Evolutionary conservation across 1,140 invertebrate species (phyloP), one percentile per base, ranked within the genome.

Genomic region (Chironomus tepperi): DNA sequence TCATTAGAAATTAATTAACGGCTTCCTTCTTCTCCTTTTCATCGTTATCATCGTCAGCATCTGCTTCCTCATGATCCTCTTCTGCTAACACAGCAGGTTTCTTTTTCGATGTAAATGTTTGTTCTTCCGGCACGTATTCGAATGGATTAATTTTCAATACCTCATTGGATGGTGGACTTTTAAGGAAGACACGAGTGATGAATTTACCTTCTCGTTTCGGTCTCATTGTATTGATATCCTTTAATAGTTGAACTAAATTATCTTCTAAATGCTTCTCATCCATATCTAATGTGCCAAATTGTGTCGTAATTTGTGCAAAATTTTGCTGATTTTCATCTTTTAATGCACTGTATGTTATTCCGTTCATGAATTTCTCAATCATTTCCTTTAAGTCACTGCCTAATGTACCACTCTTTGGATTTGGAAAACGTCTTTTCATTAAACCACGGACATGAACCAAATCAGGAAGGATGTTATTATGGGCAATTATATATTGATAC

Each of bases 401-500:
- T 42, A 94, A 77, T n/a, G 89, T 92, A 82, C 91, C 91, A 75
- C 76, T 77, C 79, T 86, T 87, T 0, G 87, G 78, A 77, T 84
- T 89, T 0, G 93, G 93, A 83, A 92, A 94, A 77, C 87, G 88
- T 74, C 83, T 88, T 77, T 90, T 93, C 83, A 95, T 83, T 10
- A 94, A 79, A 19, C 91, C 92, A 78, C 91, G 84, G 70, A 95
- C 84, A 0, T 86, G 83, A 2, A 92, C 84, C 42, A 95, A 79
- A 73, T 95, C 92, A 0, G 90, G 85, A 75, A 94, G 79, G 75
- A 95, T 91, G 79, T 89, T 87, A 5, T 91, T 88, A 84, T 94
- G 90, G 6, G 91, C 89, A 47, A 95, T 81, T 2, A 93, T 78
- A 79, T 85, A 88, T 77, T 93, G 86, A 81, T 89, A 95, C 75